Conservation (phyloP, 1,140 invertebrate species). For the Cydia pomonella region DNA sequence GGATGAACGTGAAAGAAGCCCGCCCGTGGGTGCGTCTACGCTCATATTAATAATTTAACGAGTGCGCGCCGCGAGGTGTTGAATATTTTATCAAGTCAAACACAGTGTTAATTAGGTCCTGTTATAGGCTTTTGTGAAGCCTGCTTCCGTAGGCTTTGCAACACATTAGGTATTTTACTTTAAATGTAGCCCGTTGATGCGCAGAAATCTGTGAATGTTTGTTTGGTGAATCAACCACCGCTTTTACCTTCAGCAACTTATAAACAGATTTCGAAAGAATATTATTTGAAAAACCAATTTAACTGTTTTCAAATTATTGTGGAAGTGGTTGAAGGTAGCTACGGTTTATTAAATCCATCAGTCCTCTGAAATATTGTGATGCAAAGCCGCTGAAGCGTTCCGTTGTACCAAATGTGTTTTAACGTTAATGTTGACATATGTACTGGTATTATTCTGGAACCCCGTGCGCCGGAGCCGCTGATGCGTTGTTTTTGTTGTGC, state of each 20-base stretch:
- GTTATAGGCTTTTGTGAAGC: conserved; percentile 4
- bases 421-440: neutral
- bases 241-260: neutral
- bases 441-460: no score
- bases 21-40: neutral
- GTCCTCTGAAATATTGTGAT: no score
- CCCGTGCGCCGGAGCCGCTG: no score
- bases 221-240: neutral
- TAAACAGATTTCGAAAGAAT: no score
- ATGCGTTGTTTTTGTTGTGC: no score
- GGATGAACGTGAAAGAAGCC: neutral
- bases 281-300: no score
- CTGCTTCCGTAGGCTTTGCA: neutral
- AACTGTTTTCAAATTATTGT: no score
- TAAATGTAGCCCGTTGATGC: neutral
- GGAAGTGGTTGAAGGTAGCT: no score
- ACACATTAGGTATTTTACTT: neutral
- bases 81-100: conserved; percentile 9
- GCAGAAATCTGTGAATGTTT: neutral
- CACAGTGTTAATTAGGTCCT: conserved; percentile 13
- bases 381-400: no score
- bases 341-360: no score
- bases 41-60: conserved; percentile 7
- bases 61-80: neutral
- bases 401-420: neutral